Percentiles rank a stretch among this genome's conserved stretches.
phyloP scores from a whole-genome alignment of 1,140 invertebrate genomes.

The Pseudomyrmex gracilis region DNA sequence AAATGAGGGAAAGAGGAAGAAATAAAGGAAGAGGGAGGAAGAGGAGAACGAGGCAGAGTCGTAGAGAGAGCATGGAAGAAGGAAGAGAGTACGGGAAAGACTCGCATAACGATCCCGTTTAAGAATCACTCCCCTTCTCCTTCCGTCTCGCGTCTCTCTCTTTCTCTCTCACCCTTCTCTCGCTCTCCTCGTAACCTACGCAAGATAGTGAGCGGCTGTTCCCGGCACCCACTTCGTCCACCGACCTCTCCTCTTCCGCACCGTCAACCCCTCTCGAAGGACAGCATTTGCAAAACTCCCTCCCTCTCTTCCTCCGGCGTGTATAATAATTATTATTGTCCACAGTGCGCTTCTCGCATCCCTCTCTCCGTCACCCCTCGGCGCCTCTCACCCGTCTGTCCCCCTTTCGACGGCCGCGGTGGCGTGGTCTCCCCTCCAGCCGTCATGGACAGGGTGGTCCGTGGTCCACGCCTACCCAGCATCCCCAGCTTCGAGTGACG shows the following conservation, averaged over 20 bases:
- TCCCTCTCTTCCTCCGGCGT: constrained; percentile 55
- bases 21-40: constrained; percentile 25
- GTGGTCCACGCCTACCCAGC: constrained; percentile 78
- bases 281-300: constrained; percentile 81
- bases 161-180: constrained; percentile 1
- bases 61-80: constrained; percentile 56
- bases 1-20: constrained; percentile 52
- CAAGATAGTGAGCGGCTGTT: constrained; percentile 78
- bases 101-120: constrained; percentile 84
- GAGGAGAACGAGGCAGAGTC: constrained; percentile 61
- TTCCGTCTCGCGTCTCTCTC: constrained; percentile 18
- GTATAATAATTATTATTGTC: constrained; percentile 80
- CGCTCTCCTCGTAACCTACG: constrained; percentile 55
- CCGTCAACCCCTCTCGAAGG: constrained; percentile 62
- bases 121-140: constrained; percentile 76
- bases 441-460: constrained; percentile 73
- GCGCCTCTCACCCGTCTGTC: constrained; percentile 18
- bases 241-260: constrained; percentile 61
- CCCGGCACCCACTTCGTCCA: constrained; percentile 69
- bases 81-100: constrained; percentile 77
- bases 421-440: constrained; percentile 72
- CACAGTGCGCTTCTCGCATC: constrained; percentile 66
- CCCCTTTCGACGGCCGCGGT: constrained; percentile 25
- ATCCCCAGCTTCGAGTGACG: constrained; percentile 71
- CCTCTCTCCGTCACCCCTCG: not conserved